A percentile compares a stretch with the other conserved stretches of the same genome.
phyloP scores from a whole-genome alignment of 1,140 invertebrate genomes.

The Eueides isabella region DNA sequence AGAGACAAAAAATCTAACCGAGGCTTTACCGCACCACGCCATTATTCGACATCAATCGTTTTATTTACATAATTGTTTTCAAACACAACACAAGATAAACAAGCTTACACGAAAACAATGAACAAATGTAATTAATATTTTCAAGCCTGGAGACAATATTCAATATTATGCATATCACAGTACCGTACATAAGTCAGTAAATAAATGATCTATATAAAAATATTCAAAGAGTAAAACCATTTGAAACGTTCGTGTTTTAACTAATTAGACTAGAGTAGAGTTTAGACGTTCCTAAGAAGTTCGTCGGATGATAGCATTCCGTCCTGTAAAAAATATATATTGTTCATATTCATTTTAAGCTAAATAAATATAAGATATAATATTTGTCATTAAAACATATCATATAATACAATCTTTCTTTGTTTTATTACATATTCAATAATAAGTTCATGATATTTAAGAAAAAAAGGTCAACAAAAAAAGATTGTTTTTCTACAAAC shows the following conservation, averaged over 20 bases:
- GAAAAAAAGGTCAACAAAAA: not conserved
- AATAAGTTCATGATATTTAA: not conserved
- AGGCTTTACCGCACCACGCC: slow-evolving; percentile 21
- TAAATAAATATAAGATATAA: too few species aligned
- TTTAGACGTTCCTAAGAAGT: slow-evolving; percentile 72
- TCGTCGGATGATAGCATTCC: slow-evolving; percentile 67
- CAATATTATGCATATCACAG: slow-evolving; percentile 65
- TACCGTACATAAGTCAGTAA: slow-evolving; percentile 62
- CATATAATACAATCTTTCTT: too few species aligned
- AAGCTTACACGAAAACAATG: not conserved
- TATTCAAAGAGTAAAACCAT: slow-evolving; percentile 54
- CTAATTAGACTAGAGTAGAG: slow-evolving; percentile 33
- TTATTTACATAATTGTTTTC: slow-evolving; percentile 26
- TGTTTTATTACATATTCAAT: too few species aligned
- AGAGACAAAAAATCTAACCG: slow-evolving; percentile 6
- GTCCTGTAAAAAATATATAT: not conserved
- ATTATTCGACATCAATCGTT: slow-evolving; percentile 6
- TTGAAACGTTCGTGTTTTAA: slow-evolving; percentile 58
- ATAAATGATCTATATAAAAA: slow-evolving; percentile 60
- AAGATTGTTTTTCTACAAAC: not conserved
- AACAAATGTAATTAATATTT: slow-evolving; percentile 26
- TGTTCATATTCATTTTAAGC: too few species aligned
- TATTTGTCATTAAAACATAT: too few species aligned
- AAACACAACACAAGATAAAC: not conserved
- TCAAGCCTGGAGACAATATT: slow-evolving; percentile 36